These are phyloP conservation scores for Sesia bembeciformis DNA, from an alignment of 2,888 invertebrate species.

Conservation along the genomic window DNA sequence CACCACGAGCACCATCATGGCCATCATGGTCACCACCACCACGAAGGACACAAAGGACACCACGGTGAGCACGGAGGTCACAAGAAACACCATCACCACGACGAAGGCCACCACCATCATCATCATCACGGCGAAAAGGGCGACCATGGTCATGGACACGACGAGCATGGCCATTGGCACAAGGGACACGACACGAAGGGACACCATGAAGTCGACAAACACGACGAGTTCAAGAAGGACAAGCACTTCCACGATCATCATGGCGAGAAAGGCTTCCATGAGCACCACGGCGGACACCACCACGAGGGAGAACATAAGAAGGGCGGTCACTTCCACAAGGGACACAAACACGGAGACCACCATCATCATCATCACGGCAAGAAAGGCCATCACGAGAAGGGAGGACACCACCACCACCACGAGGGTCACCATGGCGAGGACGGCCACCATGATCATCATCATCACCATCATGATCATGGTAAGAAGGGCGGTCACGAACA, in stretches of 20 bases:
- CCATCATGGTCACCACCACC: constrained; percentile 81
- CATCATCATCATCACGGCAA: constrained; percentile 86
- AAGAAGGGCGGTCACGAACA: constrained; percentile 87
- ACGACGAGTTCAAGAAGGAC: constrained; percentile 88
- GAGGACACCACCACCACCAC: constrained; percentile 84
- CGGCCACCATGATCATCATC: constrained; percentile 84
- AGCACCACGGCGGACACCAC: constrained; percentile 84
- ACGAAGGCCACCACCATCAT: constrained; percentile 77
- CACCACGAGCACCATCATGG: constrained; percentile 79
- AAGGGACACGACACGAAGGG: constrained; percentile 90
- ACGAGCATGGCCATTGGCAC: constrained; percentile 79
- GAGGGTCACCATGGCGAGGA: constrained; percentile 85
- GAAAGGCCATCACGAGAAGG: constrained; percentile 83
- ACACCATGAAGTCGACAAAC: constrained; percentile 86
- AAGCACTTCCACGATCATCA: constrained; percentile 90
- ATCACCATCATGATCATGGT: constrained; percentile 81
- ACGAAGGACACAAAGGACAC: constrained; percentile 75
- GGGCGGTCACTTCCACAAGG: constrained; percentile 85
- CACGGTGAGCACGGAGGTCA: constrained; percentile 77
- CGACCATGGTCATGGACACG: constrained; percentile 72
- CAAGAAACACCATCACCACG: constrained; percentile 78
- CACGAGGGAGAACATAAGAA: constrained; percentile 86
- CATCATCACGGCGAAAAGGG: constrained; percentile 78
- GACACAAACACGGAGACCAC: constrained; percentile 83
- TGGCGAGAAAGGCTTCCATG: constrained; percentile 84